Evolutionary conservation across 2,888 invertebrate species (phyloP).

Genomic region (Cheilosia scutellata): DNA sequence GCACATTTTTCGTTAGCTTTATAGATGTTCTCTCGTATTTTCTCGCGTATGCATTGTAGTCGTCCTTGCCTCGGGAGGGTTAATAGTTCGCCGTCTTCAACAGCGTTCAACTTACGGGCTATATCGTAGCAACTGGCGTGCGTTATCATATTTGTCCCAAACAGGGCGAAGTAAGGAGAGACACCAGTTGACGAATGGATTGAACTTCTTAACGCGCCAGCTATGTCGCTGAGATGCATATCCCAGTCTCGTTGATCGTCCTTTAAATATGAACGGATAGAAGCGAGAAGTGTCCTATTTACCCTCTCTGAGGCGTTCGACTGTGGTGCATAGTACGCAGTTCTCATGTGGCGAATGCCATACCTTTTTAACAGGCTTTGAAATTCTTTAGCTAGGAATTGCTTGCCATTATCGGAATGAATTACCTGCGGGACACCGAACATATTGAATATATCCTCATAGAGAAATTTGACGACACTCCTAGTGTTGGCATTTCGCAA

Average conservation of each 20-base stretch:
- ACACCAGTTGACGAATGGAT: neutral
- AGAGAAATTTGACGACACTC: too few relatives aligned
- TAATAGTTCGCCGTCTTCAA: neutral
- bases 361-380: neutral
- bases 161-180: neutral
- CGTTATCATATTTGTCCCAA: neutral
- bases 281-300: neutral
- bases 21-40: neutral
- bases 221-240: neutral
- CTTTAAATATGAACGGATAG: neutral
- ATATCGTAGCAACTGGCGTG: neutral
- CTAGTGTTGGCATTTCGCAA: neutral
- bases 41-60: neutral
- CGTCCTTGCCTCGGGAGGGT: too few relatives aligned
- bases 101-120: neutral
- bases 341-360: neutral
- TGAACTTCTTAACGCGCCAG: neutral
- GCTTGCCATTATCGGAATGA: neutral
- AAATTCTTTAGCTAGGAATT: neutral
- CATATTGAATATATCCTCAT: too few relatives aligned
- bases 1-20: neutral
- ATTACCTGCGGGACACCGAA: too few relatives aligned
- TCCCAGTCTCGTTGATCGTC: constrained; percentile 7
- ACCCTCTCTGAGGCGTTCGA: neutral
- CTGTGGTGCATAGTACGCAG: neutral